Evolutionary conservation across 2,888 invertebrate species (phyloP), one percentile per base, ranked within the genome.

Genomic region (Entomobrya proxima): DNA sequence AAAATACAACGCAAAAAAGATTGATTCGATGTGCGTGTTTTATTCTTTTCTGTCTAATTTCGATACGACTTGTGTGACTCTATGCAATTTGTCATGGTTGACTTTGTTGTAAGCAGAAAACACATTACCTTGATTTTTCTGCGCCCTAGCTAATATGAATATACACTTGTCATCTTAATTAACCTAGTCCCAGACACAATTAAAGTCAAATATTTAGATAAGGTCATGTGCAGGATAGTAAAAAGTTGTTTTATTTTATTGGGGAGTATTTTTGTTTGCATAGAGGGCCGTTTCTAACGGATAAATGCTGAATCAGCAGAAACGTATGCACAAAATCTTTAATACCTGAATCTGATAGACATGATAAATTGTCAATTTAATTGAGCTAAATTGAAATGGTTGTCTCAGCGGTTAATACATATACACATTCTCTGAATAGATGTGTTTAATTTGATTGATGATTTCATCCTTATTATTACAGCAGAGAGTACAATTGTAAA

Each of bases 391-490:
- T 40, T 37, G 35, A 35, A 64, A 30, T 18, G 18, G 1, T 2
- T 11, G 35, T 35, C 18, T 5, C 11, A 11, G 32, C 32, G 64
- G 64, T 58, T 58, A 58, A 58, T 58, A 30, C 30, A n/a, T 58
- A 72, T 21, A n/a, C 44, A 44, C 44, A 47, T 67, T 24, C 18
- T 74, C 30, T 50, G 72, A 50, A 74, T 50, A 21, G 44, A 30
- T 27, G n/a, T n/a, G 13, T 50, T 74, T 74, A 50, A 50, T 50
- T 74, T 74, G 72, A 74, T 74, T 74, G 47, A 74, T 74, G 72
- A 74, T 50, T 74, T 50, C 30, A 74, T 30, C 6, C 27, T 40
- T 40, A 15, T 74, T 27, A 30, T 47, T 74, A 30, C 44, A 27
- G 3, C 32, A 18, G 2, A n/a, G n/a, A 30, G 11, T 18, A 74